phyloP scores from a whole-genome alignment of 2,113 vertebrate species.

The Tautogolabrus adspersus region DNA sequence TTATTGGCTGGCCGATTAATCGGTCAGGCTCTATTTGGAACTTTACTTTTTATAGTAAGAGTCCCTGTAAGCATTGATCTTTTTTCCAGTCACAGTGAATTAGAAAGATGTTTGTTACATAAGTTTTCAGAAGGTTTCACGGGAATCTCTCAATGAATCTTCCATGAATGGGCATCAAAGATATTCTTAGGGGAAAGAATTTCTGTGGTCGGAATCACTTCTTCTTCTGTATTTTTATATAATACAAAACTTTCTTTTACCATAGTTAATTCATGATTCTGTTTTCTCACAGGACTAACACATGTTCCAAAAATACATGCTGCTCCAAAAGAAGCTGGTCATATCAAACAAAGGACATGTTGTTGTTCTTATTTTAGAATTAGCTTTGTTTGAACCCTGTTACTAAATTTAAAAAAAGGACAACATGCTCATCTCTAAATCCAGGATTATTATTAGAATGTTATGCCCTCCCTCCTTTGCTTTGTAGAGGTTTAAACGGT shows the following conservation, averaged over 20 bases:
- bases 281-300: background rate
- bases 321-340: conserved; percentile 11
- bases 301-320: background rate
- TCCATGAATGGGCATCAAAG: conserved; percentile 12
- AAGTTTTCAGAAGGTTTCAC: conserved; percentile 23
- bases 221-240: background rate
- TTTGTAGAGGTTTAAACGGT: conserved; percentile 13
- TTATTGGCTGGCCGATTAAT: too few relatives aligned
- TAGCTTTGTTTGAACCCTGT: conserved; percentile 9
- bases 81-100: background rate
- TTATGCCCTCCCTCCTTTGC: conserved; percentile 3
- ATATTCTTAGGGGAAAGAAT: too few relatives aligned
- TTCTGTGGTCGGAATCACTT: background rate
- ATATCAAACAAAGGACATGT: conserved; percentile 8
- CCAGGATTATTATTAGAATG: conserved; percentile 19
- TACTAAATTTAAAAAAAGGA: conserved; percentile 14
- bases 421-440: background rate
- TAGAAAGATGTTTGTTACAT: background rate
- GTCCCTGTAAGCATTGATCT: too few relatives aligned
- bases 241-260: background rate
- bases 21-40: too few relatives aligned
- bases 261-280: background rate
- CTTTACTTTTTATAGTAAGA: too few relatives aligned
- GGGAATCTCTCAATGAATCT: conserved; percentile 21
- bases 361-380: conserved; percentile 8